Evolutionary conservation across 2,797 vertebrate genomes (phyloP), one percentile per base, ranked within the genome.

Genomic region (Leptoclinus maculatus): DNA sequence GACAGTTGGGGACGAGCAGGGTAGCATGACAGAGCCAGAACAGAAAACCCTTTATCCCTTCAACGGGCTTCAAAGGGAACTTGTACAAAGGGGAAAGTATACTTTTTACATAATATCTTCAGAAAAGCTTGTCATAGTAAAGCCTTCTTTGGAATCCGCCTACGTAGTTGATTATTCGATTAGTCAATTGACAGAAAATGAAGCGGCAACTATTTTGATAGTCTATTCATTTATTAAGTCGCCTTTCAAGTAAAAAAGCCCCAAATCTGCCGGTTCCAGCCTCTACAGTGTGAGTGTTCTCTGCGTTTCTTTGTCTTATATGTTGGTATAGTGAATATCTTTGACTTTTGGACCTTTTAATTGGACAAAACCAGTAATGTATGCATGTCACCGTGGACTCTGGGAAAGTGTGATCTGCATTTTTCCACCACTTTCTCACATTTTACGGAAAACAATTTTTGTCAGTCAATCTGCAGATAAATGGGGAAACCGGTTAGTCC

Each of bases 11-110:
- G 88, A 83, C 73, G 66, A 76, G 80, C 81, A 58, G 86, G 79
- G 78, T 2, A 79, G 72, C 69, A 53, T 71, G 84, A 78, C 71
- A 69, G 65, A 82, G 78, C 29, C 70, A 59, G 87, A 91, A 92
- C 89, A 94, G 87, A 87, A 77, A 71, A 32, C 9, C 89, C 90
- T 92, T 94, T 92, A 88, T 92, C 49, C 13, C 27, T 21, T 29
- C 29, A 32, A 32, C 4, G 29, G 29, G 66, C 74, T 84, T 74
- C 39, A 49, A n/a, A 17, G 73, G 78, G 60, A 74, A 60, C 70
- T 63, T 54, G 45, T 27, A 56, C 49, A 13, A n/a, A 32, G 21
- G 17, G 51, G 34, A 13, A 41, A 43, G 79, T 19, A 76, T 51
- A 11, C 5, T n/a, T 47, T 19, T 36, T 34, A 62, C 16, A 2